phyloP scores from a whole-genome alignment of 2,797 vertebrate genomes.

The Remorina albescens region DNA sequence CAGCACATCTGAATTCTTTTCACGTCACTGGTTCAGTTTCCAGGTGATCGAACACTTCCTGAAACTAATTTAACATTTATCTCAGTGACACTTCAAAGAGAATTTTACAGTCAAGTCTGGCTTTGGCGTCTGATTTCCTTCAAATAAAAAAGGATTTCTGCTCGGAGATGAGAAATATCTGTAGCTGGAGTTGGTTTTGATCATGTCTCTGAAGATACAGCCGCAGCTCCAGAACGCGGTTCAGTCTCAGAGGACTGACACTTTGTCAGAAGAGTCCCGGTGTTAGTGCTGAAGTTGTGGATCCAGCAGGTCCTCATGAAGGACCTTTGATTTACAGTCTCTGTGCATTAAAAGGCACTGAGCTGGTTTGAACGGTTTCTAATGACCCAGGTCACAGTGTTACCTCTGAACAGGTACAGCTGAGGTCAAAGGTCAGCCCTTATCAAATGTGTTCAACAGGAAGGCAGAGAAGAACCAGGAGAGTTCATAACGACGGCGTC shows the following conservation, averaged over 20 bases:
- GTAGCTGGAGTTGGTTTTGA: neutral
- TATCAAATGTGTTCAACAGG: constrained; percentile 45
- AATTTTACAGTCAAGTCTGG: no score
- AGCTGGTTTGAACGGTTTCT: neutral
- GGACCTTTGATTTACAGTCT: neutral
- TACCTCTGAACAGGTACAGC: neutral
- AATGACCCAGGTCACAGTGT: neutral
- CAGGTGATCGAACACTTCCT: neutral
- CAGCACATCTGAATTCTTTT: neutral
- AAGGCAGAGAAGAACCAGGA: constrained; percentile 32
- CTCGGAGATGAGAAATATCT: neutral
- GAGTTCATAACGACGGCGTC: constrained; percentile 26
- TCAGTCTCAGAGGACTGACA: no score
- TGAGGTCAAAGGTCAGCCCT: constrained; percentile 44
- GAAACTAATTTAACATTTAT: neutral
- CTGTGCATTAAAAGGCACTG: constrained; percentile 21
- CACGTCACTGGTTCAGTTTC: neutral
- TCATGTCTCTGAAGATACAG: neutral
- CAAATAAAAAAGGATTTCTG: neutral
- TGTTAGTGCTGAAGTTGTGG: neutral
- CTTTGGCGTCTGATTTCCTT: no score
- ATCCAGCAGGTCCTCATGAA: neutral
- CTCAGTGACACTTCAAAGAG: neutral
- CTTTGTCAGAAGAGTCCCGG: neutral
- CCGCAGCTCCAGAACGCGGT: no score